A percentile compares a stretch with the other conserved stretches of the same genome.
Evolutionary conservation across 1,140 invertebrate genomes (phyloP).

Genomic region (Cherax quadricarinatus): DNA sequence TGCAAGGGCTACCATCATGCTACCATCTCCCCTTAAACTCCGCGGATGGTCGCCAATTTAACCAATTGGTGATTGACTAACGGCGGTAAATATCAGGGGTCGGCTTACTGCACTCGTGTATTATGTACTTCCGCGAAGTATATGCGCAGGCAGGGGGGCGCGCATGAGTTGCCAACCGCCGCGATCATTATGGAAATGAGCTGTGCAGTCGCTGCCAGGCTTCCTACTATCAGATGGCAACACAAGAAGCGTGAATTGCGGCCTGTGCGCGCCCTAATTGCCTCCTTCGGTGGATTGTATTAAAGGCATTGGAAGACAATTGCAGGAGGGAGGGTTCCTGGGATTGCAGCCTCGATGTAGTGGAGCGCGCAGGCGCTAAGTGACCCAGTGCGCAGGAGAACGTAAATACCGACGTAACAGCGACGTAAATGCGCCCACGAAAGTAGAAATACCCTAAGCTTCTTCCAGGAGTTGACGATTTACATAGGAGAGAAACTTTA

Average conservation of each 20-base stretch:
- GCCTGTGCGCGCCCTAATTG: not conserved
- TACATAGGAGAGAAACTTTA: too few species aligned
- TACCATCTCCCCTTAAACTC: not conserved
- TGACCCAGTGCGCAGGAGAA: not conserved
- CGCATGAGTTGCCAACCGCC: not conserved
- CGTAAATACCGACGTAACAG: not conserved
- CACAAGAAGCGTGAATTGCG: slow-evolving; percentile 16
- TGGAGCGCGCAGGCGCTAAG: not conserved
- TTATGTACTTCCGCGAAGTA: not conserved
- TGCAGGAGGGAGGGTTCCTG: not conserved
- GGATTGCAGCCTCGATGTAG: not conserved
- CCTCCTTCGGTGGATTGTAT: not conserved
- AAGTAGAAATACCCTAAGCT: not conserved
- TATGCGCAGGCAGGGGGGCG: not conserved
- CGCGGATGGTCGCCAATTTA: not conserved
- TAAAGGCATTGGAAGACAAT: not conserved
- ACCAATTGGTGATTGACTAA: not conserved
- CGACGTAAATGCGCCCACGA: not conserved
- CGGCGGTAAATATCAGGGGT: slow-evolving; percentile 10
- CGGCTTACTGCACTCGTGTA: not conserved
- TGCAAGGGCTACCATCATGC: not conserved
- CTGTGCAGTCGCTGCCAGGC: not conserved
- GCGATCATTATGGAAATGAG: slow-evolving; percentile 2
- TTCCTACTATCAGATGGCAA: not conserved
- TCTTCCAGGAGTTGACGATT: too few species aligned